These are phyloP conservation scores for Anguilla rostrata DNA, from an alignment of 2,113 vertebrate species.

Conservation along the genomic window DNA sequence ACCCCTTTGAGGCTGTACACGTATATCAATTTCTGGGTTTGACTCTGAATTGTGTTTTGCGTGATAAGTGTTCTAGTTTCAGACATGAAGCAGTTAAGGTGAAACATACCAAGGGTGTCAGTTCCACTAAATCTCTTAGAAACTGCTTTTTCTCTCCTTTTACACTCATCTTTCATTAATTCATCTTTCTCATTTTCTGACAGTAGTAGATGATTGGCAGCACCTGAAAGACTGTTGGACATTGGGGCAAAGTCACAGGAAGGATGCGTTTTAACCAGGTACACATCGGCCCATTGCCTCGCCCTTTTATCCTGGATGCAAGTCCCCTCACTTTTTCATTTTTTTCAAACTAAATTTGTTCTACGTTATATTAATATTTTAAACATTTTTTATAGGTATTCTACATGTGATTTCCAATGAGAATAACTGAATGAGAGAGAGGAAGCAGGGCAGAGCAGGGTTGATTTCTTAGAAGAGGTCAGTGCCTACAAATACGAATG, in stretches of 20 bases:
- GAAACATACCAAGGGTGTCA: neutral
- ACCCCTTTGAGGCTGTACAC: no score
- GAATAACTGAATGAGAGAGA: no score
- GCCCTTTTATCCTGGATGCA: neutral
- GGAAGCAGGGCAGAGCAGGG: no score
- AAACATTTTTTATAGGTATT: neutral
- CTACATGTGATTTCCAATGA: no score
- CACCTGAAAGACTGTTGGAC: neutral
- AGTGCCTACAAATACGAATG: no score
- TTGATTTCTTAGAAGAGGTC: no score
- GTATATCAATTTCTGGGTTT: no score
- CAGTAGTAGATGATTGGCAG: neutral
- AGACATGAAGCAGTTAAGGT: neutral
- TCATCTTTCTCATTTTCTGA: neutral
- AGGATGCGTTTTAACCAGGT: neutral
- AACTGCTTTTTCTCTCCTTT: neutral
- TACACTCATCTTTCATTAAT: neutral
- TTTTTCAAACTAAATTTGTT: neutral
- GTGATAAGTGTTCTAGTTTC: neutral
- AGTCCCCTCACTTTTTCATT: neutral
- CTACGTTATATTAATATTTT: neutral
- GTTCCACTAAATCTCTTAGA: neutral
- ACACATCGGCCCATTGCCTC: neutral
- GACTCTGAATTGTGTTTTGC: neutral
- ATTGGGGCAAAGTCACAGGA: neutral